Evolutionary conservation across 2,888 invertebrate species (phyloP).

Genomic region (Leptopilina syphax): DNA sequence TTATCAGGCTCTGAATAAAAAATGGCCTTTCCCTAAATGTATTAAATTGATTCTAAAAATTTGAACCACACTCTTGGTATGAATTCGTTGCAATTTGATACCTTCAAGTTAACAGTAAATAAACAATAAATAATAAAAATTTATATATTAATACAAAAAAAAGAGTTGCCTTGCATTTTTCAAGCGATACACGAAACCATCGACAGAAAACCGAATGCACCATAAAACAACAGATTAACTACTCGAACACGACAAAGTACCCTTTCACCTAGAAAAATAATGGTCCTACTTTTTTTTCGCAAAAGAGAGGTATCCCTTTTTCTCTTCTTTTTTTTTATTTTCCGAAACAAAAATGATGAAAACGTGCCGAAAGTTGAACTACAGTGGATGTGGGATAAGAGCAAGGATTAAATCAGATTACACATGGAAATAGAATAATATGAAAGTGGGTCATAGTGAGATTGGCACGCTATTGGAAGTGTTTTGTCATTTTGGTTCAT

Average conservation of each 20-base stretch:
- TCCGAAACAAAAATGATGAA: background rate
- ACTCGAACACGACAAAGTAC: constrained; percentile 5
- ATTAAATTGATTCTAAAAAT: background rate
- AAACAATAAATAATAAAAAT: too few species aligned
- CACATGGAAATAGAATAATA: constrained; percentile 37
- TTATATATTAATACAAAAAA: too few species aligned
- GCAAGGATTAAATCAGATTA: constrained; percentile 36
- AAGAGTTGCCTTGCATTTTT: too few species aligned
- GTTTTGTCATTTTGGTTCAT: constrained; percentile 21
- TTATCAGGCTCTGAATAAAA: too few species aligned
- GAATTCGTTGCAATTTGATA: too few species aligned
- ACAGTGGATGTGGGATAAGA: constrained; percentile 17
- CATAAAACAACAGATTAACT: constrained; percentile 16
- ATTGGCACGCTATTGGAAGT: background rate
- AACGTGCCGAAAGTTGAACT: constrained; percentile 8
- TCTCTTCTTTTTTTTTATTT: background rate
- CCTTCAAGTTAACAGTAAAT: too few species aligned
- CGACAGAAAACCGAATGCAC: background rate
- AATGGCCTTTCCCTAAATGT: too few species aligned
- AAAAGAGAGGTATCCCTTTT: background rate
- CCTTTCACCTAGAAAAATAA: constrained; percentile 11
- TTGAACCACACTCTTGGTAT: background rate
- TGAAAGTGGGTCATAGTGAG: constrained; percentile 34
- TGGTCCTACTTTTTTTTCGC: background rate
- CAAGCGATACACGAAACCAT: too few species aligned